Evolutionary conservation across 1,140 invertebrate genomes (phyloP).

Genomic region (Nymphalis io): DNA sequence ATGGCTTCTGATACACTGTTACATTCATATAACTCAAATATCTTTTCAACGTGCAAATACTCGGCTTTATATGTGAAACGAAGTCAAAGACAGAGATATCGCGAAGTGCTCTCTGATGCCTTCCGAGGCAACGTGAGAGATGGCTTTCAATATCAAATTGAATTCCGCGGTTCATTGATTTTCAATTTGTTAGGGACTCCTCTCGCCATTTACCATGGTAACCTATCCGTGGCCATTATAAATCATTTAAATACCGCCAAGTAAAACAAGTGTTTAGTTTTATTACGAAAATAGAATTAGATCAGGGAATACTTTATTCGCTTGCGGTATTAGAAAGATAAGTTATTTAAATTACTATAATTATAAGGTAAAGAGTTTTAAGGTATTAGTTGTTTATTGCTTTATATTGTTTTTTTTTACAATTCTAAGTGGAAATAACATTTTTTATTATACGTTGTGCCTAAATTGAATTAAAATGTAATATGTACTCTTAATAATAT

Average conservation of each 20-base stretch:
- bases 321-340: too few relatives aligned
- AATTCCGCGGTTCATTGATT: slow-evolving; percentile 82
- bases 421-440: too few relatives aligned
- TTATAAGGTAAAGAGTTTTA: too few relatives aligned
- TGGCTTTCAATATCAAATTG: slow-evolving; percentile 82
- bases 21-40: slow-evolving; percentile 39
- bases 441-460: too few relatives aligned
- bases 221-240: slow-evolving; percentile 58
- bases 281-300: background rate
- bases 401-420: too few relatives aligned
- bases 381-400: too few relatives aligned
- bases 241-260: slow-evolving; percentile 52
- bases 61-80: slow-evolving; percentile 60
- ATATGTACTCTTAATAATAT: too few relatives aligned
- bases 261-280: slow-evolving; percentile 38
- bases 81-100: slow-evolving; percentile 66
- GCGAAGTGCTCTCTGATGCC: slow-evolving; percentile 55
- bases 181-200: slow-evolving; percentile 76
- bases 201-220: slow-evolving; percentile 66
- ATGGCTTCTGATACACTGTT: slow-evolving; percentile 19
- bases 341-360: too few relatives aligned
- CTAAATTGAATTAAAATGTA: too few relatives aligned
- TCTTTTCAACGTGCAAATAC: slow-evolving; percentile 51
- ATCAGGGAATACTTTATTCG: slow-evolving; percentile 30
- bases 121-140: slow-evolving; percentile 55